Conservation (phyloP, 30 jellyfish, hydroid and myxozoan species). For the Pelagia noctiluca region DNA sequence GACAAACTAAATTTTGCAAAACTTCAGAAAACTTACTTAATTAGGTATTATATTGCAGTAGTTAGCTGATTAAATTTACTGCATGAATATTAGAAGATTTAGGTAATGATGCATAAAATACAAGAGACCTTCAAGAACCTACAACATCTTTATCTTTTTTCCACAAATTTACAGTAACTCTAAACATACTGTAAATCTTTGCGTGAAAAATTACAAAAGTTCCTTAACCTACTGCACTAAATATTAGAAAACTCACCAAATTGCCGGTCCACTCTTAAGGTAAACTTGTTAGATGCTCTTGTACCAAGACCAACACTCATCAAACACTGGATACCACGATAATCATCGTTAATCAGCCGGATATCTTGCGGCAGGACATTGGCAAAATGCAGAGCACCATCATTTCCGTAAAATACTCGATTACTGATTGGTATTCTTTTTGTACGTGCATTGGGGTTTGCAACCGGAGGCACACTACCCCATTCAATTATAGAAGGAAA, state of each 20-base stretch:
- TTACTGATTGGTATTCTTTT: conserved; percentile 61
- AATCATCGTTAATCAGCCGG: conserved; percentile 45
- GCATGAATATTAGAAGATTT: too few relatives aligned
- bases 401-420: conserved; percentile 59
- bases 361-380: conserved; percentile 57
- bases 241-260: conserved; percentile 55
- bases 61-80: too few relatives aligned
- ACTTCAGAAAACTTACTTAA: too few relatives aligned
- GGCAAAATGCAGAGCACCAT: conserved; percentile 56
- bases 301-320: conserved; percentile 45
- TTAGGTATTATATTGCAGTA: too few relatives aligned
- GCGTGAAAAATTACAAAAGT: too few relatives aligned
- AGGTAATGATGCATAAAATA: too few relatives aligned
- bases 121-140: too few relatives aligned
- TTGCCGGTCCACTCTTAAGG: conserved; percentile 28
- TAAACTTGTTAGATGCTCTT: conserved; percentile 58
- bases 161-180: too few relatives aligned
- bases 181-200: too few relatives aligned
- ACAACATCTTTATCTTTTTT: too few relatives aligned
- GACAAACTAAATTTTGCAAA: too few relatives aligned
- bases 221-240: too few relatives aligned
- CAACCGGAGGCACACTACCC: conserved; percentile 67
- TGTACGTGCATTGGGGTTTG: conserved; percentile 45
- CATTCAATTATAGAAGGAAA: conserved; percentile 66
- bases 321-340: conserved; percentile 71